Conservation (phyloP, 2,113 vertebrate genomes). For the Zingel zingel region DNA sequence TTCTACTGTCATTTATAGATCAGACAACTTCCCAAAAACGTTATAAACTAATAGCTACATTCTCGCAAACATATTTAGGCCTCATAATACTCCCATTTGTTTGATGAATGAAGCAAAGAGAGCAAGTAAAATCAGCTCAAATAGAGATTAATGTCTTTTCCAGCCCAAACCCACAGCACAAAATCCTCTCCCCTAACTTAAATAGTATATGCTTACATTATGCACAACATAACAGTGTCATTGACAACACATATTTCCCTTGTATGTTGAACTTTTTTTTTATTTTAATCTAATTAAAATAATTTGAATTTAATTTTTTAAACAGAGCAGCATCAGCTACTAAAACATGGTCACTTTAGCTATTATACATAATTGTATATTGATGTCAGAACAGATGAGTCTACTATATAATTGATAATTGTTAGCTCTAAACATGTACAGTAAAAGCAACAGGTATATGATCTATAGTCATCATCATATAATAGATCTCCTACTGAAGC, state of each 20-base stretch:
- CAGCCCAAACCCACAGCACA: background rate
- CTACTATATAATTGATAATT: background rate
- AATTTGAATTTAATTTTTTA: too few relatives aligned
- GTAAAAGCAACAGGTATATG: background rate
- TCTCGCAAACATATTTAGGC: background rate
- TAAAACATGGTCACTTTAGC: background rate
- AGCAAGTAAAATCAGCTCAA: background rate
- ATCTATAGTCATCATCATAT: background rate
- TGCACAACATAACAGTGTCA: background rate
- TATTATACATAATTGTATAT: background rate
- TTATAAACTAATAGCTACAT: background rate
- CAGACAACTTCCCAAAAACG: background rate
- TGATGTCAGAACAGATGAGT: background rate
- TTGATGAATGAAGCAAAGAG: background rate
- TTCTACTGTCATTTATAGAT: background rate
- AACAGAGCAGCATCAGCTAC: background rate
- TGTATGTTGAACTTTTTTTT: background rate
- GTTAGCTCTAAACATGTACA: background rate
- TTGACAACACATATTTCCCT: background rate
- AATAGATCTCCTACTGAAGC: background rate
- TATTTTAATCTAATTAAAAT: too few relatives aligned
- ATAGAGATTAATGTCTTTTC: background rate
- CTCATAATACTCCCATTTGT: background rate
- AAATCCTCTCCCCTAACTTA: background rate
- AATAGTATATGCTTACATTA: background rate